Base-by-base conservation (phyloP, 2,797 vertebrate species). In the Molothrus ater region DNA sequence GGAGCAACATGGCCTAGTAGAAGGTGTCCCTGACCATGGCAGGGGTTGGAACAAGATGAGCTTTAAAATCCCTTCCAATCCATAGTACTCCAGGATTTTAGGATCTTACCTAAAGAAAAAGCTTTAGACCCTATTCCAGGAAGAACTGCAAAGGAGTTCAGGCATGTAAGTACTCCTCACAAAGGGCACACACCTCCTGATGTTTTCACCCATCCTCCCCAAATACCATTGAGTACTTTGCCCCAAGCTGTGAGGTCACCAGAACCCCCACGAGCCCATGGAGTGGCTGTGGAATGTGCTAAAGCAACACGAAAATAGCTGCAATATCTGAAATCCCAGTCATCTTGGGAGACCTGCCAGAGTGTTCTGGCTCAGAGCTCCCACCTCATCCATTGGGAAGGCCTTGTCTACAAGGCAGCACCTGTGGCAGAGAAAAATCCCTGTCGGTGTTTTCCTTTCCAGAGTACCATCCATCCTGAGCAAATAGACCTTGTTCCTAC, bases 391-490 rank as follows among this genome's bases (percentile, higher is more conserved):
- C 74, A 73, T 64, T 2, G 0, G 32, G n/a, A 57, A 73, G 78
- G 70, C 76, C 83, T 75, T 76, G 83, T 40, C 76, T 57, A 63
- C 60, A 88, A 92, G 86, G 83, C 69, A 87, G 88, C 68, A 75
- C 61, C 85, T 48, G 81, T 42, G 36, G 64, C 87, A 72, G 91
- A 96, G 47, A 43, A 83, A 86, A 95, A 94, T 88, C 85, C 73
- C 59, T 36, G 61, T 79, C 15, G 17, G 68, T 17, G 43, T 88
- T 79, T 89, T 64, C 61, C 91, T 93, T 79, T 43, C 14, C 36
- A 82, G 87, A 65, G 43, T 3, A 0, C 75, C 91, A 96, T 94
- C 50, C 75, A 84, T 91, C 75, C 57, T 31, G 3, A 75, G 65
- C 38, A 86, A 95, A 94, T 59, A 68, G 93, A 59, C 42, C 83